Evolutionary conservation across 37 sponge, comb jelly and placozoan species (phyloP), one percentile per base, ranked within the genome.

Genomic region (Petrosia ficiformis): DNA sequence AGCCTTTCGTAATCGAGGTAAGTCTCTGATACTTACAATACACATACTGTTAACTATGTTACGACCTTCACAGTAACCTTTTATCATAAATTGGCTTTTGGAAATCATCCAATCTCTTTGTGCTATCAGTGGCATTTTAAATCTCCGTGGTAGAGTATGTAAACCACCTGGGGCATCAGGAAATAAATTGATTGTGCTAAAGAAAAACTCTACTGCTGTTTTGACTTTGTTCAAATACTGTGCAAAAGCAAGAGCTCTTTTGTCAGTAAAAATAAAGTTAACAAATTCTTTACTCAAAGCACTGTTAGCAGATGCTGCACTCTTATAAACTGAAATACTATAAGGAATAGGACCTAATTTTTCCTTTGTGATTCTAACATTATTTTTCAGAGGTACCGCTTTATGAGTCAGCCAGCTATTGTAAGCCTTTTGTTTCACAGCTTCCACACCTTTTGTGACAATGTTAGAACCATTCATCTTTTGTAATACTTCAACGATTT

Each of bases 291-390:
- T 8, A 26, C 28, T n/a, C 28, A 61, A n/a, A 61, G 28, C 63
- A 22, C 63, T 61, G 26, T 61, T 61, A 22, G 63, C 63, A n/a
- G 63, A 61, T 26, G 63, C 63, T 26, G 63, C 63, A 61, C 63
- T 61, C 63, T 61, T 61, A 29, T 61, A 61, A 5, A 61, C 63
- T 26, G 63, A 26, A 5, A 61, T 61, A 29, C n/a, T 11, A 22
- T 26, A 61, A 5, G 63, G 63, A 19, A 48, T 48, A n/a, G 63
- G 63, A 26, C 63, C 28, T 26, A 61, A 61, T 61, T 8, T 8
- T 61, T n/a, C 28, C 14, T n/a, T 22, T 6, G 22, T 26, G 5
- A 26, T 8, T 6, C 5, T 5, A 6, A 61, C 22, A 5, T 5
- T 6, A 6, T 22, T 61, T n/a, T 61, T 5, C 22, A 5, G 5